Evolutionary conservation across 2,113 vertebrate genomes (phyloP).

Genomic region (Sigmodon hispidus): DNA sequence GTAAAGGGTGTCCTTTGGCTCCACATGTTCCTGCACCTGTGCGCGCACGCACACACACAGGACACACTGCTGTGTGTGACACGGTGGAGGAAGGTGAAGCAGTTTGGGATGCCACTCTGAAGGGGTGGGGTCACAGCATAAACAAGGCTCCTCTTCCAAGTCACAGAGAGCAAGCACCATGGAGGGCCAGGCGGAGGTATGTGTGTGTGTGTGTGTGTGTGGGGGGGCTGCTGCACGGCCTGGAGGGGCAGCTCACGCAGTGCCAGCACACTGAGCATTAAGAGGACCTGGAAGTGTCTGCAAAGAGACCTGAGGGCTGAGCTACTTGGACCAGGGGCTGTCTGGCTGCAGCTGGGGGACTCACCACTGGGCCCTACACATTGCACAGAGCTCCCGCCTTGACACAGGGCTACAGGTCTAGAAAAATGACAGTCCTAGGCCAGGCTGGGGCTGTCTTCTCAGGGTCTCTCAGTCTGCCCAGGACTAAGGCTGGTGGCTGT

Average conservation of each 20-base stretch:
- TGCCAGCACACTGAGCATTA: not conserved
- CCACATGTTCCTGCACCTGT: not conserved
- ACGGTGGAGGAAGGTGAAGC: not conserved
- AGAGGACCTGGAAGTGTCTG: not conserved
- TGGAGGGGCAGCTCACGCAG: not conserved
- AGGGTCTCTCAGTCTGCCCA: not conserved
- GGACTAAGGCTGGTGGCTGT: too few relatives aligned
- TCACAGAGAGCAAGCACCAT: not conserved
- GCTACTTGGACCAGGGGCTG: not conserved
- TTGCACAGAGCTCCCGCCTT: not conserved
- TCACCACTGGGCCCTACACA: not conserved
- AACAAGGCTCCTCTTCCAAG: not conserved
- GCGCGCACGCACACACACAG: not conserved
- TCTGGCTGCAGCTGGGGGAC: not conserved
- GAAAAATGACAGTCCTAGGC: not conserved
- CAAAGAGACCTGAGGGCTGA: not conserved
- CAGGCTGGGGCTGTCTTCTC: not conserved
- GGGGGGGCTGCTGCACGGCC: not conserved
- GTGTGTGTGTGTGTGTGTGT: too few relatives aligned
- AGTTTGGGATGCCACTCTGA: not conserved
- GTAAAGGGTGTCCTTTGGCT: not conserved
- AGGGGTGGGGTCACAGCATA: not conserved
- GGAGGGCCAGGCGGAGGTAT: too few relatives aligned
- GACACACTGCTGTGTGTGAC: not conserved
- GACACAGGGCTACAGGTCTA: not conserved